These are phyloP conservation scores for Drosophila cognata DNA, from an alignment of 2,888 invertebrate species.

Conservation along the genomic window DNA sequence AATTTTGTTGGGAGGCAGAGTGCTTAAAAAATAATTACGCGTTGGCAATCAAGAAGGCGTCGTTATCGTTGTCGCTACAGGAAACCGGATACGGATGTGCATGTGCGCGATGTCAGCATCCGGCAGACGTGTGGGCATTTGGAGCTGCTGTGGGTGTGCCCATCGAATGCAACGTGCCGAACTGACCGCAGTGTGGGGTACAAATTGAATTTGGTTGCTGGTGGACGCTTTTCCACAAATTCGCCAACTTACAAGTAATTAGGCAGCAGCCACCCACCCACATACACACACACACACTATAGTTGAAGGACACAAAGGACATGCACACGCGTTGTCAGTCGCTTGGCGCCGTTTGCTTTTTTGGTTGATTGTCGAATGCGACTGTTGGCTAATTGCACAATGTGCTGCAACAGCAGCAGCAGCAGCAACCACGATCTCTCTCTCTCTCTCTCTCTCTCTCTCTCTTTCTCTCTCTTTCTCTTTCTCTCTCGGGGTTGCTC, in stretches of 20 bases:
- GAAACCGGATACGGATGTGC: slow-evolving; percentile 73
- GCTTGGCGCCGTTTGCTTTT: slow-evolving; percentile 44
- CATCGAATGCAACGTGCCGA: slow-evolving; percentile 17
- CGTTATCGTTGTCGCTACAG: slow-evolving; percentile 65
- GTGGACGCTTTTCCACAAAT: slow-evolving; percentile 76
- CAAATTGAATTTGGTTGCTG: slow-evolving; percentile 82
- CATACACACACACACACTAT: not conserved
- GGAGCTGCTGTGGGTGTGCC: slow-evolving; percentile 8
- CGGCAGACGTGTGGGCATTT: slow-evolving; percentile 37
- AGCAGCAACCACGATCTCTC: slow-evolving; percentile 19
- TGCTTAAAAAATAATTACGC: slow-evolving; percentile 81
- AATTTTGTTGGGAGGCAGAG: slow-evolving; percentile 74
- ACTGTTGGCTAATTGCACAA: slow-evolving; percentile 75
- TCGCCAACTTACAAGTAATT: slow-evolving; percentile 83
- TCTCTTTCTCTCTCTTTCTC: not conserved
- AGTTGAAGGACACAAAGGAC: slow-evolving; percentile 48
- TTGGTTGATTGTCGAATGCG: slow-evolving; percentile 60
- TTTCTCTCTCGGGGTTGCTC: not conserved
- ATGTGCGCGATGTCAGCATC: slow-evolving; percentile 76
- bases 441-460: no score
- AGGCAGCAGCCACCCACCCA: slow-evolving; percentile 57
- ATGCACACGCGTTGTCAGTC: slow-evolving; percentile 67
- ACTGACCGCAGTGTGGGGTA: slow-evolving; percentile 46
- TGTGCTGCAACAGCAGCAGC: slow-evolving; percentile 48
- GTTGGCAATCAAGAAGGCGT: slow-evolving; percentile 74